Base-by-base conservation (phyloP, 2,888 invertebrate species). In the Sphaerophoria taeniata region DNA sequence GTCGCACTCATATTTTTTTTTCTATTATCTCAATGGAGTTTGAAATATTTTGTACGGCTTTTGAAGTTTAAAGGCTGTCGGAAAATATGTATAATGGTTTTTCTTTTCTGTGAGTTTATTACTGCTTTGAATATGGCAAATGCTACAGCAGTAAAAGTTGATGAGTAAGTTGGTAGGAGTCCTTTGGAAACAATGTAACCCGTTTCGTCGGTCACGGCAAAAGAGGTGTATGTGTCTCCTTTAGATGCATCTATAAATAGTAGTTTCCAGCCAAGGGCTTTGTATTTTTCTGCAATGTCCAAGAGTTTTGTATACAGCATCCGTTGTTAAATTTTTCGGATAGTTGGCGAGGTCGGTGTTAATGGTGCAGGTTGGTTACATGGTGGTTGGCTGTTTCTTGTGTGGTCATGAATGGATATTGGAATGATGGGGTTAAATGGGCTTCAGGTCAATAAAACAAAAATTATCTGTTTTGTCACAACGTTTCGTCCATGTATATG, bases 221-320 rank as follows among this genome's bases (percentile, higher is more conserved):
- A 70, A n/a, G 45, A 45, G 14, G 56, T 58, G 47, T 45, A 70
- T 0, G 31, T 58, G 16, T 58, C 70, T 6, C 11, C 43, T 34
- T 58, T 70, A 16, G 56, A 70, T 33, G 70, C 56, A 47, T 70
- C 70, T 14, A 56, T 47, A 33, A 70, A 70, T 14, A 70, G 11
- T 5, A 56, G 14, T 47, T 47, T 31, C 55, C 69, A 55, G 0
- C 55, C 43, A n/a, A 58, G 58, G 2, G 58, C 6, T 16, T 58
- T 39, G 43, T 43, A 60, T 0, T 53, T 60, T n/a, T 69, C 53
- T 24, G 60, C 14, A 11, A 69, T 69, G 34, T 14, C 45, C 9
- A 34, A 9, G 34, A 36, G 65, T 6, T 33, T 74, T 67, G 56
- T 56, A 58, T 11, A 65, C 39, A 3, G 33, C 31, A 11, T 60